Percentiles rank a stretch among this genome's conserved stretches.
Evolutionary conservation across 2,113 vertebrate genomes (phyloP).

Genomic region (Phaetusa simplex): DNA sequence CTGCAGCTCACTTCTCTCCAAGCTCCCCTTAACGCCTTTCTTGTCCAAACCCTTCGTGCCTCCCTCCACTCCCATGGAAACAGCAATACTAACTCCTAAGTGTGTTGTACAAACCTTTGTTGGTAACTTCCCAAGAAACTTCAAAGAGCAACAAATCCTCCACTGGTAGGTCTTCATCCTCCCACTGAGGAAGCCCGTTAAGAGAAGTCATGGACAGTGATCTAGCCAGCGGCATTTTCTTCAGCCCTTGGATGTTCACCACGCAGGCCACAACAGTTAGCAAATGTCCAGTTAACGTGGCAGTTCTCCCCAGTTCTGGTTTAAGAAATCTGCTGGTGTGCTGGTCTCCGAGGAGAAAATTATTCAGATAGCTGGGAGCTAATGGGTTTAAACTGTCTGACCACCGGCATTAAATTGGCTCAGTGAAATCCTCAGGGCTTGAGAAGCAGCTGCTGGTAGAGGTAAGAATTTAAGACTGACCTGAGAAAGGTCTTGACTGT

Average conservation of each 20-base stretch:
- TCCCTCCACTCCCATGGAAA: not conserved
- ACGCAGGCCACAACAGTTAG: not conserved
- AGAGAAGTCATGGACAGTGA: constrained; percentile 92
- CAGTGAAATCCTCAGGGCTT: constrained; percentile 40
- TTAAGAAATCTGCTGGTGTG: not conserved
- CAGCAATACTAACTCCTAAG: not conserved
- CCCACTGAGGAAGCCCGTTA: constrained; percentile 86
- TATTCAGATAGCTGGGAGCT: constrained; percentile 35
- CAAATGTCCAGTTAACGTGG: not conserved
- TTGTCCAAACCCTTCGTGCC: not conserved
- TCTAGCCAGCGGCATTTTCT: constrained; percentile 85
- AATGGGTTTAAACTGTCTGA: constrained; percentile 39
- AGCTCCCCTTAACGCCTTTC: not conserved
- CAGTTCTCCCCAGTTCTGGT: not conserved
- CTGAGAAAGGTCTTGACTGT: constrained; percentile 25
- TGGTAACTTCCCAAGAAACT: constrained; percentile 94
- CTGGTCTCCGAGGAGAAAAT: not conserved
- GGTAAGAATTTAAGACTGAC: constrained; percentile 45
- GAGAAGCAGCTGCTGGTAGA: constrained; percentile 10
- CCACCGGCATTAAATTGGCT: constrained; percentile 40
- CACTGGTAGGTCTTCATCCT: constrained; percentile 85
- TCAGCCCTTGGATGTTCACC: not conserved
- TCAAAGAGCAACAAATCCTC: constrained; percentile 92
- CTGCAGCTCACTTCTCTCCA: not conserved
- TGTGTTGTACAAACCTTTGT: constrained; percentile 85